Evolutionary conservation across 2,113 vertebrate genomes (phyloP).

Genomic region (Tenebrosternarchus preto): DNA sequence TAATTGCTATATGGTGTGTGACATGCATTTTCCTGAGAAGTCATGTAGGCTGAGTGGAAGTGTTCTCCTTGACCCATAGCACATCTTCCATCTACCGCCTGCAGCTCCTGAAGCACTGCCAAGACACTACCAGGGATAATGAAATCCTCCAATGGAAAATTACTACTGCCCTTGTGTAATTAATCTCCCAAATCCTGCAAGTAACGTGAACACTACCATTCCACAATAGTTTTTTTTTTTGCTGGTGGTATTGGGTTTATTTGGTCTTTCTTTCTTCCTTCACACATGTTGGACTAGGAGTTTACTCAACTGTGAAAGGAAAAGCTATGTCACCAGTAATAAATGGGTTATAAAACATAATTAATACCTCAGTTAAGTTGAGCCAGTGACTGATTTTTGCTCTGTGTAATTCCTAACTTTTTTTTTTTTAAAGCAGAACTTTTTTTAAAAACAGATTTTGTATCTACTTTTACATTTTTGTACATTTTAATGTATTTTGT

Average conservation of each 20-base stretch:
- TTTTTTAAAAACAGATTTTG: not conserved
- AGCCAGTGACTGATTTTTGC: not conserved
- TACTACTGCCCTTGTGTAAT: not conserved
- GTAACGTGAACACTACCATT: not conserved
- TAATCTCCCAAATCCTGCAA: not conserved
- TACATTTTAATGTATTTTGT: not conserved
- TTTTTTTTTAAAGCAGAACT: not conserved
- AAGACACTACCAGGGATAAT: constrained; percentile 58
- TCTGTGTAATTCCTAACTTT: constrained; percentile 2
- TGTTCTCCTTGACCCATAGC: constrained; percentile 65
- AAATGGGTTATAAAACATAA: not conserved
- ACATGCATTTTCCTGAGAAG: not conserved
- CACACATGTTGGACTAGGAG: too few species aligned
- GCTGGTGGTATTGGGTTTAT: too few species aligned
- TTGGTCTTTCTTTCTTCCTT: too few species aligned
- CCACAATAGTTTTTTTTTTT: too few species aligned
- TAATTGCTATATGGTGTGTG: not conserved
- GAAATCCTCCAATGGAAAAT: not conserved
- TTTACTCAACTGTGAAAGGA: not conserved
- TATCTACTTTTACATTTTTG: not conserved
- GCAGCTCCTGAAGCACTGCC: constrained; percentile 67
- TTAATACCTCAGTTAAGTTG: not conserved
- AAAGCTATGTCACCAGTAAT: not conserved
- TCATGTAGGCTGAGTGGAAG: not conserved
- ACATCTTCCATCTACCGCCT: constrained; percentile 74